phyloP scores from a whole-genome alignment of 2,113 vertebrate species.

The Cyphomyrus plagiostoma region DNA sequence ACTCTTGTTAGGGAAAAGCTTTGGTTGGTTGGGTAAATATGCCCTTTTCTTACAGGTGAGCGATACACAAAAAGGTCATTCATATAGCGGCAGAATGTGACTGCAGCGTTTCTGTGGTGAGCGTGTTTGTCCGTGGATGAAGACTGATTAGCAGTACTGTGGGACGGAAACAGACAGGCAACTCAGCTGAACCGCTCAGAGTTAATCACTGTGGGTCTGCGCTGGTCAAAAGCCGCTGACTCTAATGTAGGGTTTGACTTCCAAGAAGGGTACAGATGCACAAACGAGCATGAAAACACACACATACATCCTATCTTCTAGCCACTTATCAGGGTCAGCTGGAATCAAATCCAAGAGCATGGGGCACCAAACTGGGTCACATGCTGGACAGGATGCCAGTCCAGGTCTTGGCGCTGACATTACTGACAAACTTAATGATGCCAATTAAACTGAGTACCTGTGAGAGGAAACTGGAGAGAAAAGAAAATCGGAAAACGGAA shows the following conservation, averaged over 20 bases:
- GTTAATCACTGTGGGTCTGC: neutral
- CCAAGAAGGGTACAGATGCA: neutral
- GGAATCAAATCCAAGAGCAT: neutral
- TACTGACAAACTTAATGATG: neutral
- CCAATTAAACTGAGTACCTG: neutral
- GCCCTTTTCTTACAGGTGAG: neutral
- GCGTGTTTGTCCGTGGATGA: neutral
- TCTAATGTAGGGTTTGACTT: neutral
- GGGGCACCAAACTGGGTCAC: neutral
- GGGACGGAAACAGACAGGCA: neutral
- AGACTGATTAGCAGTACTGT: neutral
- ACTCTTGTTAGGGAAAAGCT: neutral
- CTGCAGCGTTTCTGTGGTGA: neutral
- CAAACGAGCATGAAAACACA: neutral
- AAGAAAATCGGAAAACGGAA: neutral
- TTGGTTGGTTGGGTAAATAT: neutral
- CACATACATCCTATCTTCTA: neutral
- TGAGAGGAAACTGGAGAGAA: neutral
- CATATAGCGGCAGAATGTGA: neutral
- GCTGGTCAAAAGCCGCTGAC: neutral
- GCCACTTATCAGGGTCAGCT: neutral
- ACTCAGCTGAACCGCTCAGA: neutral
- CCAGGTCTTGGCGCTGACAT: neutral
- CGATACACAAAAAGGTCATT: neutral
- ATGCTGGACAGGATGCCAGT: neutral